Conservation (phyloP, 64 coral and sea anemone species). For the Actinia tenebrosa region DNA sequence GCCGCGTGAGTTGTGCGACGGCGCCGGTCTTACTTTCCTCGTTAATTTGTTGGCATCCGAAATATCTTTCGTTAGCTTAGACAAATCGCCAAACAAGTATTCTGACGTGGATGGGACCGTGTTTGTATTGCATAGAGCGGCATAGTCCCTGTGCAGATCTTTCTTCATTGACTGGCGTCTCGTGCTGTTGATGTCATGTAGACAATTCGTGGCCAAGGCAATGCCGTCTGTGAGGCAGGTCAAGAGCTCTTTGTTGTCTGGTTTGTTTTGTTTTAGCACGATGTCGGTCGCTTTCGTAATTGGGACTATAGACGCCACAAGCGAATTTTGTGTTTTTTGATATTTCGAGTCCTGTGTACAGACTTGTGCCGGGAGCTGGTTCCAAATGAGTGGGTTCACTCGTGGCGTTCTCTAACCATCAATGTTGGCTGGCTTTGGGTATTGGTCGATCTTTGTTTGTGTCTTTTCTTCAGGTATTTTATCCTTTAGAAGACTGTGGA, state of each 20-base stretch:
- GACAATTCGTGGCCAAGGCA: slow-evolving; percentile 16
- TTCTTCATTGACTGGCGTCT: slow-evolving; percentile 35
- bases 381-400: slow-evolving; percentile 51
- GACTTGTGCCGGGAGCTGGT: slow-evolving; percentile 28
- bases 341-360: slow-evolving; percentile 31
- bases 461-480: slow-evolving; percentile 37
- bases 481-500: slow-evolving; percentile 6
- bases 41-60: slow-evolving; percentile 44
- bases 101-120: slow-evolving; percentile 42
- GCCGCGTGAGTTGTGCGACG: neutral
- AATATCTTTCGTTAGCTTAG: slow-evolving; percentile 59
- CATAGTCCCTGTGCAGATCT: slow-evolving; percentile 41
- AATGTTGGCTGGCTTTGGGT: slow-evolving; percentile 33
- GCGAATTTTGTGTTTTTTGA: slow-evolving; percentile 33
- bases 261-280: neutral
- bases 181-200: slow-evolving; percentile 17
- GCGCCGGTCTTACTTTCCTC: slow-evolving; percentile 28
- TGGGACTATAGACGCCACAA: slow-evolving; percentile 17
- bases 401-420: slow-evolving; percentile 37
- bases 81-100: slow-evolving; percentile 54
- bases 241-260: slow-evolving; percentile 4
- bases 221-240: slow-evolving; percentile 24
- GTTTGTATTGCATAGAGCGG: slow-evolving; percentile 27
- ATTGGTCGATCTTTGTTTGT: slow-evolving; percentile 33
- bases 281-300: slow-evolving; percentile 26